A percentile compares a stretch with the other conserved stretches of the same genome.
phyloP scores from a whole-genome alignment of 2,113 vertebrate genomes.

The Cyanoramphus novaezelandiae region DNA sequence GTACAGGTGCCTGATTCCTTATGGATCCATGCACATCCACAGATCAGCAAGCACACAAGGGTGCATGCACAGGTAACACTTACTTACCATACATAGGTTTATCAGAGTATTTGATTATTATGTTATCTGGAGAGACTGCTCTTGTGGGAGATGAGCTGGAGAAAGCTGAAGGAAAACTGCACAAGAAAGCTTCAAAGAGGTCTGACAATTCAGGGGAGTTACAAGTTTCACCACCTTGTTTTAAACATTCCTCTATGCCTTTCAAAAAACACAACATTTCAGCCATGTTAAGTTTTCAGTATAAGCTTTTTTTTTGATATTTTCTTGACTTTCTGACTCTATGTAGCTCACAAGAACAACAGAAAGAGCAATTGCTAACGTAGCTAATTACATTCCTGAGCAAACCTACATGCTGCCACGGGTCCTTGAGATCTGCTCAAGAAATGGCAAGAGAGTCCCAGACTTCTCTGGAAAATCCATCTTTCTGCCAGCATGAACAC shows the following conservation, averaged over 20 bases:
- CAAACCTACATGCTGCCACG: not conserved
- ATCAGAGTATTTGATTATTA: not conserved
- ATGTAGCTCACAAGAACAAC: not conserved
- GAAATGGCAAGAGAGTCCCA: not conserved
- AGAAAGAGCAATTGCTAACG: not conserved
- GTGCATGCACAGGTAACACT: not conserved
- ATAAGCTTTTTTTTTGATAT: rapidly evolving
- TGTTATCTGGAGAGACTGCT: not conserved
- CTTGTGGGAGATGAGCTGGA: not conserved
- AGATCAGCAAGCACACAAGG: not conserved
- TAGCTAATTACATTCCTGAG: not conserved
- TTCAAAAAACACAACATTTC: not conserved
- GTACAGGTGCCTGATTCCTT: not conserved
- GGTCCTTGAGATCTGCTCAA: not conserved
- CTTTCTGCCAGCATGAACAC: not conserved
- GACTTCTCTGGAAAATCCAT: not conserved
- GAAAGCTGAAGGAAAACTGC: not conserved
- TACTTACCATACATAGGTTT: not conserved
- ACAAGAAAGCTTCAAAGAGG: not conserved
- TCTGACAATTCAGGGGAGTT: not conserved
- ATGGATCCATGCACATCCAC: not conserved
- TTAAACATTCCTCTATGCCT: not conserved
- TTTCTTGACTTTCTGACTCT: not conserved
- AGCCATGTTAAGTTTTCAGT: not conserved
- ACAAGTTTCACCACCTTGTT: not conserved